Conservation (phyloP, 1,140 invertebrate genomes). For the Drosophila kepulauana region DNA sequence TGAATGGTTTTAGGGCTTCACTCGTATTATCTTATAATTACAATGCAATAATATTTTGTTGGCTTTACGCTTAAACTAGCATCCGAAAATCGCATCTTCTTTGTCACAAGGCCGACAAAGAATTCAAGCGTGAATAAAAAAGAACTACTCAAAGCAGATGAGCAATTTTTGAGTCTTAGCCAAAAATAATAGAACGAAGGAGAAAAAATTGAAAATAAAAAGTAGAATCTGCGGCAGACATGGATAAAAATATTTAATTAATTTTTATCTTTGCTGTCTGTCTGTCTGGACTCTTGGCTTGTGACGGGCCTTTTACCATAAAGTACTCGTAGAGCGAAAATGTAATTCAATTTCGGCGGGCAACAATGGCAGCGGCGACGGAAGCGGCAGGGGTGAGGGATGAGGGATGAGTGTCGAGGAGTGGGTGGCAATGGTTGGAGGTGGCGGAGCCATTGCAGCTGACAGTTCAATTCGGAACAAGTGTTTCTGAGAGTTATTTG, state of each 20-base stretch:
- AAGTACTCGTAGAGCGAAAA: conserved; percentile 63
- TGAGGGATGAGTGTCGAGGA: not conserved
- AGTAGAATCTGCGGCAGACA: conserved; percentile 18
- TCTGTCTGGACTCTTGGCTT: conserved; percentile 42
- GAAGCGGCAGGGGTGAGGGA: not conserved
- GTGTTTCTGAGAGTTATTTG: conserved; percentile 73
- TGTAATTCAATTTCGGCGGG: conserved; percentile 74
- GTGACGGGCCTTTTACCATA: conserved; percentile 66
- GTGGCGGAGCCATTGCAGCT: conserved; percentile 51
- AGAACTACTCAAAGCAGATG: not conserved
- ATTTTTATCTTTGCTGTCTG: conserved; percentile 62
- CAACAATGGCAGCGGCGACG: conserved; percentile 4
- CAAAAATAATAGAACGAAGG: conserved; percentile 6
- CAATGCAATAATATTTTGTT: not conserved
- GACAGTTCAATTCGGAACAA: conserved; percentile 76
- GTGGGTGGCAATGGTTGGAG: not conserved
- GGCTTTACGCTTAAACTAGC: not conserved
- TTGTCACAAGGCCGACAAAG: not conserved
- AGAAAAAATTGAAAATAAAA: not conserved
- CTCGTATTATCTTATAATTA: not conserved
- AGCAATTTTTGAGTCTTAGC: conserved; percentile 16
- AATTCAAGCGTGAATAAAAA: not conserved
- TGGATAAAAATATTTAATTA: conserved; percentile 63
- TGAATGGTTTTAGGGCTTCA: not conserved
- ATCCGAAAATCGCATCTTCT: not conserved